Conservation (phyloP, 2,888 invertebrate genomes). For the Kryphioiulus occultus region DNA sequence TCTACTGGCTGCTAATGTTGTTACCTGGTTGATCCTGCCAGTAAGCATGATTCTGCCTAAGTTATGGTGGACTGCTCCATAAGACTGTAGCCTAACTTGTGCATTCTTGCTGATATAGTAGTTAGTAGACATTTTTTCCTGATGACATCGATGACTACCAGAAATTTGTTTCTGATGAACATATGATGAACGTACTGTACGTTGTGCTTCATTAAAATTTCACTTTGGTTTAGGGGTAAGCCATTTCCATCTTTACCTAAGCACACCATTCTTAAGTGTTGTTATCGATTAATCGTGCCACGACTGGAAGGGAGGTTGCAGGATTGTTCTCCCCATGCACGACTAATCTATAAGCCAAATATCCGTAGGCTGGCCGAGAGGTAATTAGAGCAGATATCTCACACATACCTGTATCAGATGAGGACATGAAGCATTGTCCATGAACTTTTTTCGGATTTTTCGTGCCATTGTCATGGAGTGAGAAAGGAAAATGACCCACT, state of each 20-base stretch:
- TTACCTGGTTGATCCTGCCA: background rate
- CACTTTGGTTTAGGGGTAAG: too few relatives aligned
- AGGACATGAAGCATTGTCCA: background rate
- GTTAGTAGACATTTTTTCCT: too few relatives aligned
- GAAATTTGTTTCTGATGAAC: too few relatives aligned
- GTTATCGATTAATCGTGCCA: background rate
- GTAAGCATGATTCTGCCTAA: background rate
- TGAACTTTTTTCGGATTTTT: slow-evolving; percentile 4
- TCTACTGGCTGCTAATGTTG: background rate
- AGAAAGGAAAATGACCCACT: slow-evolving; percentile 40
- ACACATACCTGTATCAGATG: slow-evolving; percentile 1
- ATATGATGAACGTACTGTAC: too few relatives aligned
- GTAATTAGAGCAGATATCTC: slow-evolving; percentile 30
- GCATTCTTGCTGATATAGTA: too few relatives aligned
- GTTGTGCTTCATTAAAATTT: too few relatives aligned
- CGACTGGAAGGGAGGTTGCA: too few relatives aligned
- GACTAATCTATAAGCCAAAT: slow-evolving; percentile 8
- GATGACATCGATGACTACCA: too few relatives aligned
- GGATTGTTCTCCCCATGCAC: background rate
- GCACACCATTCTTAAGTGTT: too few relatives aligned
- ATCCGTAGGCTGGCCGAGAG: slow-evolving; percentile 2
- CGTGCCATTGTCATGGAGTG: slow-evolving; percentile 27
- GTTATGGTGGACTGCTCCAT: too few relatives aligned
- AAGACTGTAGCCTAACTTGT: too few relatives aligned
- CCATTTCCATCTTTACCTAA: too few relatives aligned